Conservation (phyloP, 2,888 invertebrate genomes). For the Hymenopus coronatus region DNA sequence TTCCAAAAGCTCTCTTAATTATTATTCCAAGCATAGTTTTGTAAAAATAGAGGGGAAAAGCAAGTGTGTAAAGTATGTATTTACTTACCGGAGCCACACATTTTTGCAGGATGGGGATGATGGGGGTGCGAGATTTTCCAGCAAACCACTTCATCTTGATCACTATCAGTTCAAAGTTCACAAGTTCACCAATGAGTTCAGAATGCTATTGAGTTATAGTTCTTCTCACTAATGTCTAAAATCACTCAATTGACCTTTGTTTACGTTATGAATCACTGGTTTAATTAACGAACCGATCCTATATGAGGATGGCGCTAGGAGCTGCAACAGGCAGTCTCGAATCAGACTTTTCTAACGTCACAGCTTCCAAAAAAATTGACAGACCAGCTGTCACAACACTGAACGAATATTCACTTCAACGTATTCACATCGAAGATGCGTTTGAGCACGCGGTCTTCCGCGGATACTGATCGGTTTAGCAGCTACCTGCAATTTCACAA, state of each 20-base stretch:
- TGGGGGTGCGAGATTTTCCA: background rate
- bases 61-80: background rate
- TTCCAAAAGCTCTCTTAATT: too few species aligned
- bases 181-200: background rate
- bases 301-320: background rate
- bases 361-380: background rate
- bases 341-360: background rate
- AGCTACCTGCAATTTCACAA: background rate
- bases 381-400: background rate
- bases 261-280: too few species aligned
- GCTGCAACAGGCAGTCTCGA: background rate
- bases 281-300: background rate
- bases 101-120: background rate
- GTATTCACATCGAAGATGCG: too few species aligned
- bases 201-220: background rate
- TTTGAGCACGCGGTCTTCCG: background rate
- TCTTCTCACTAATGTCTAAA: background rate
- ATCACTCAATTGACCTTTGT: background rate
- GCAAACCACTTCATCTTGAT: slow-evolving; percentile 8
- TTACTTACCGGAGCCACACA: background rate
- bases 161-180: background rate
- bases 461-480: background rate
- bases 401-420: background rate
- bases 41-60: too few species aligned
- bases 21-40: too few species aligned